phyloP scores from a whole-genome alignment of 2,888 invertebrate species.

The Azorinus chamasolen region DNA sequence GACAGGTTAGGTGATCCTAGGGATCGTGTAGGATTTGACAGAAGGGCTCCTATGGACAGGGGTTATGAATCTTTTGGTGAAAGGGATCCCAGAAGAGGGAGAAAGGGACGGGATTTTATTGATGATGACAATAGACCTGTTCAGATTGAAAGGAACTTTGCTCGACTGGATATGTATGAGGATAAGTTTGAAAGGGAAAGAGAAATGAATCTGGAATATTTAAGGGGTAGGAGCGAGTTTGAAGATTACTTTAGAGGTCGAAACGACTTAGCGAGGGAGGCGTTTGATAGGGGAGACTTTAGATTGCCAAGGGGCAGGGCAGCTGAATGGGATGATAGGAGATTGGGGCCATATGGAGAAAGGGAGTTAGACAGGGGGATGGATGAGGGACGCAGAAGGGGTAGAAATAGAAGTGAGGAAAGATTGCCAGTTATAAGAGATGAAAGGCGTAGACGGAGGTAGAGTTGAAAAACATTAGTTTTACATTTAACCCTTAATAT shows the following conservation, averaged over 20 bases:
- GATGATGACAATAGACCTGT: slow-evolving; percentile 41
- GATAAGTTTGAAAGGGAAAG: slow-evolving; percentile 49
- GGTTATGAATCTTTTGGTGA: slow-evolving; percentile 43
- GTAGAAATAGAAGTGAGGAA: slow-evolving; percentile 51
- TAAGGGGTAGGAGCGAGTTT: slow-evolving; percentile 43
- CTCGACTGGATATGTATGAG: slow-evolving; percentile 48
- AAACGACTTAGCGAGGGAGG: slow-evolving; percentile 20
- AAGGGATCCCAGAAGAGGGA: slow-evolving; percentile 15
- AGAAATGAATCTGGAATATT: slow-evolving; percentile 37
- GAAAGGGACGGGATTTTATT: slow-evolving; percentile 12
- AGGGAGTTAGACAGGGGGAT: slow-evolving; percentile 22
- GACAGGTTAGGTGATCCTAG: slow-evolving; percentile 15
- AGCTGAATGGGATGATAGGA: slow-evolving; percentile 28
- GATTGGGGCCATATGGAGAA: slow-evolving; percentile 1
- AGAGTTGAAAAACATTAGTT: not conserved
- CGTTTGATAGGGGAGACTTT: slow-evolving; percentile 30
- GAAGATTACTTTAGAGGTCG: slow-evolving; percentile 51
- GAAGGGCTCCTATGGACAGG: slow-evolving; percentile 33
- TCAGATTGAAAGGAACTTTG: slow-evolving; percentile 44
- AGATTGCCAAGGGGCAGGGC: slow-evolving; percentile 10
- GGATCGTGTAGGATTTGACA: slow-evolving; percentile 47
- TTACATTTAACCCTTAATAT: too few species aligned
- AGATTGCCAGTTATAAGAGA: slow-evolving; percentile 13
- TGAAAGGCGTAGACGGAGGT: slow-evolving; percentile 33
- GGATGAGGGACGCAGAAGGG: slow-evolving; percentile 23